These are phyloP conservation scores for Plemyria rubiginata DNA, from an alignment of 2,888 invertebrate species.

Conservation along the genomic window DNA sequence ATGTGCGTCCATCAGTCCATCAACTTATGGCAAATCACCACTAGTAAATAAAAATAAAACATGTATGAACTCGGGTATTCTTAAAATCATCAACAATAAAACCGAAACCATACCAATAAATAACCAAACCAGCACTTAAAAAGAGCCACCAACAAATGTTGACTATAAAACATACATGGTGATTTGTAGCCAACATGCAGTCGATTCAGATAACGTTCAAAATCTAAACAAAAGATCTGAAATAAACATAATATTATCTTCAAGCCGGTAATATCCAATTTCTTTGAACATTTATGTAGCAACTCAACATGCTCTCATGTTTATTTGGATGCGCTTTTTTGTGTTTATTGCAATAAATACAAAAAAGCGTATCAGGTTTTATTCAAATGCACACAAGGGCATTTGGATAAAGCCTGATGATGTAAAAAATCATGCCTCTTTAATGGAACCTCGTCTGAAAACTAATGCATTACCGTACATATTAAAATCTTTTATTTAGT, in stretches of 20 bases:
- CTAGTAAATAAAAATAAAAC: too few relatives aligned
- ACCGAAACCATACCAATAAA: slow-evolving; percentile 14
- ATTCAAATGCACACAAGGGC: too few relatives aligned
- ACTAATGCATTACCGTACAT: too few relatives aligned
- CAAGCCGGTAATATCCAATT: slow-evolving; percentile 5
- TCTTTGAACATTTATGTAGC: slow-evolving; percentile 1
- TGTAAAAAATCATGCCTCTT: too few relatives aligned
- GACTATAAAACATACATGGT: slow-evolving; percentile 14
- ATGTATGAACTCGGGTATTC: too few relatives aligned
- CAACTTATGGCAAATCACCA: too few relatives aligned
- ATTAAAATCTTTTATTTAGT: too few relatives aligned
- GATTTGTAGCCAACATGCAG: slow-evolving; percentile 17
- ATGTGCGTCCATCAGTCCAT: too few relatives aligned
- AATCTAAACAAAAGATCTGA: slow-evolving; percentile 2
- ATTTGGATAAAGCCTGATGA: too few relatives aligned
- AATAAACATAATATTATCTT: slow-evolving; percentile 2
- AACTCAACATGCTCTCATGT: neutral
- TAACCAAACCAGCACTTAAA: slow-evolving; percentile 12
- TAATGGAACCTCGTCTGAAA: too few relatives aligned
- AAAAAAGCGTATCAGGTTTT: too few relatives aligned
- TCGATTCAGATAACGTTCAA: slow-evolving; percentile 3
- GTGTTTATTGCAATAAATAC: neutral
- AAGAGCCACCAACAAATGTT: neutral
- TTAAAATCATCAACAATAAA: neutral
- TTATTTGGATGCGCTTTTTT: neutral